Percentiles rank a stretch among this genome's conserved stretches.
Evolutionary conservation across 1,140 invertebrate genomes (phyloP).

Genomic region (Colletes latitarsis): DNA sequence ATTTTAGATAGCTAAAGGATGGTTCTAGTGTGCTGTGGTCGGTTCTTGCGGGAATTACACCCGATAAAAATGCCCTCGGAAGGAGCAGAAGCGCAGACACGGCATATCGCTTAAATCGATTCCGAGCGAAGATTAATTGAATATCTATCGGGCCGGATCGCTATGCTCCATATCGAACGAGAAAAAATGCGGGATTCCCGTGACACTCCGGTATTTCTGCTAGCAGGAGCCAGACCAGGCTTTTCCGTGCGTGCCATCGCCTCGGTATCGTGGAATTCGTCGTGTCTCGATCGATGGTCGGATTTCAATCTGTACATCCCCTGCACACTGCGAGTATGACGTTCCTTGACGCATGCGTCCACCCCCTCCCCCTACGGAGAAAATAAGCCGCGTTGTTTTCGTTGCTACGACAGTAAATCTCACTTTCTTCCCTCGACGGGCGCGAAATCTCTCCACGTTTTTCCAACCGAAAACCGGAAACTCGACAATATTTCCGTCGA

Average conservation of each 20-base stretch:
- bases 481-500: background rate
- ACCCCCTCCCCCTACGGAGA: background rate
- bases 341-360: conserved; percentile 17
- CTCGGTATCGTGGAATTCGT: conserved; percentile 56
- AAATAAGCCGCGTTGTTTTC: conserved; percentile 34
- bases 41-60: conserved; percentile 18
- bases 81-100: conserved; percentile 21
- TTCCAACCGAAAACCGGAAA: background rate
- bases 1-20: too few relatives aligned
- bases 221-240: conserved; percentile 33
- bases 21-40: background rate
- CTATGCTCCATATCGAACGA: conserved; percentile 46
- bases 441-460: conserved; percentile 1
- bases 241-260: conserved; percentile 56
- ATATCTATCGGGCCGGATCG: conserved; percentile 30
- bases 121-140: conserved; percentile 57
- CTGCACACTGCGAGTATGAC: conserved; percentile 49
- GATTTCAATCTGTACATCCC: conserved; percentile 63
- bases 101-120: conserved; percentile 50
- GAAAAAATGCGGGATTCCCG: conserved; percentile 60
- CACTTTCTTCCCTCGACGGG: background rate
- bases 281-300: conserved; percentile 60
- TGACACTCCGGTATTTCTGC: conserved; percentile 53
- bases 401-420: background rate
- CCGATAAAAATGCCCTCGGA: conserved; percentile 46